A percentile compares a stretch with the other conserved stretches of the same genome.
Evolutionary conservation across 2,888 invertebrate genomes (phyloP).

Genomic region (Plebejus argus): DNA sequence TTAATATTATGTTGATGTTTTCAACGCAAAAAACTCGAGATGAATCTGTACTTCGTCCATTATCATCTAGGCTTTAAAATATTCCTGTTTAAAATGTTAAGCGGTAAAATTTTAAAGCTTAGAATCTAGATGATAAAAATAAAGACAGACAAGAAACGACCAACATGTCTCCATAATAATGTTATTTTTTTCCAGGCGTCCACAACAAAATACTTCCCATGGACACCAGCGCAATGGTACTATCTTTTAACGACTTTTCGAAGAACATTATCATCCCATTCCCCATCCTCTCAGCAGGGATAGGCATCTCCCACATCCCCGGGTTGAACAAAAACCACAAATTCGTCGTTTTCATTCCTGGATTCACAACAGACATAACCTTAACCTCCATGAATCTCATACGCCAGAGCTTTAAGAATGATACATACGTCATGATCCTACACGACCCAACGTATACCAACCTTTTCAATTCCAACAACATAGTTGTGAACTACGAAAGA

Average conservation of each 20-base stretch:
- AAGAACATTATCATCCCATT: constrained; percentile 51
- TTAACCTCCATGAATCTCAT: constrained; percentile 61
- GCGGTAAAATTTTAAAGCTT: too few species aligned
- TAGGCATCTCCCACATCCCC: constrained; percentile 54
- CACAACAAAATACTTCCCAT: constrained; percentile 56
- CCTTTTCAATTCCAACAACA: constrained; percentile 51
- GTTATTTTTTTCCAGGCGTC: constrained; percentile 52
- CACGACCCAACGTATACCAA: constrained; percentile 71
- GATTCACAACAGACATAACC: constrained; percentile 66
- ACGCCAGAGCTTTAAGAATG: constrained; percentile 58
- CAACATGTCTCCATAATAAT: too few species aligned
- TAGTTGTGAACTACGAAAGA: constrained; percentile 64
- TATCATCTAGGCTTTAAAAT: too few species aligned
- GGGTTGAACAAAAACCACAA: constrained; percentile 57
- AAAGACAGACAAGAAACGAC: too few species aligned
- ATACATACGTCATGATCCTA: constrained; percentile 67
- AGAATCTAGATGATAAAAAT: too few species aligned
- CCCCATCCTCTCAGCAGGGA: constrained; percentile 55
- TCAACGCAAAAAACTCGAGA: too few species aligned
- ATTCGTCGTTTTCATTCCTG: constrained; percentile 65
- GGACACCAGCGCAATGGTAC: constrained; percentile 53
- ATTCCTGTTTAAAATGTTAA: too few species aligned
- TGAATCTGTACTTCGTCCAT: too few species aligned
- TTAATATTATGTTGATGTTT: neutral
- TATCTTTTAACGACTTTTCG: constrained; percentile 59